phyloP scores from a whole-genome alignment of 2,113 vertebrate genomes.

The Dipodomys ordii region DNA sequence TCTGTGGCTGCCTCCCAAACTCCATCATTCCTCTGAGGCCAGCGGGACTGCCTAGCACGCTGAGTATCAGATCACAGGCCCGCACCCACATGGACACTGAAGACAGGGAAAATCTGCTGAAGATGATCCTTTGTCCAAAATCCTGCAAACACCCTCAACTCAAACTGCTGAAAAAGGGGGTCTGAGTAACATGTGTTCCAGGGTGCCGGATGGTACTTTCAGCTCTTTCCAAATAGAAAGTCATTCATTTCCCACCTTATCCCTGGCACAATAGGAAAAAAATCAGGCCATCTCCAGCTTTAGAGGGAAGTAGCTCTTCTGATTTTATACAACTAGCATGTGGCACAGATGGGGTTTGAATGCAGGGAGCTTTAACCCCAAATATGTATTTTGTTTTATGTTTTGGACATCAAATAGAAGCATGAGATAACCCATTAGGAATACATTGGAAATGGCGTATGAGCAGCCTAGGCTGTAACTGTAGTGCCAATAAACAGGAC shows the following conservation, averaged over 20 bases:
- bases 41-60: constrained; percentile 19
- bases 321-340: background rate
- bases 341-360: background rate
- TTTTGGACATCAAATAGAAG: background rate
- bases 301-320: background rate
- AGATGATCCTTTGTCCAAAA: constrained; percentile 39
- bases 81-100: background rate
- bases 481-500: background rate
- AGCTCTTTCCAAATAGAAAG: constrained; percentile 16
- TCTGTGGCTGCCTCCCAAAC: background rate
- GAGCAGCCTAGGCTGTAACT: background rate
- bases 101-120: background rate
- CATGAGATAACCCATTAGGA: background rate
- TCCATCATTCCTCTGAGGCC: constrained; percentile 53
- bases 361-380: background rate
- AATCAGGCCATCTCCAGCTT: background rate
- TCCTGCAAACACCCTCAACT: background rate
- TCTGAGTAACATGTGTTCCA: background rate
- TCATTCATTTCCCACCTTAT: background rate
- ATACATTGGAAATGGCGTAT: background rate
- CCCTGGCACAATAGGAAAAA: background rate
- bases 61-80: background rate
- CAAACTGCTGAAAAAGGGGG: background rate
- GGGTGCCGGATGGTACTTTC: background rate
- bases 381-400: background rate